Conservation (phyloP, 1,140 invertebrate genomes). For the Euglossa dilemma region DNA sequence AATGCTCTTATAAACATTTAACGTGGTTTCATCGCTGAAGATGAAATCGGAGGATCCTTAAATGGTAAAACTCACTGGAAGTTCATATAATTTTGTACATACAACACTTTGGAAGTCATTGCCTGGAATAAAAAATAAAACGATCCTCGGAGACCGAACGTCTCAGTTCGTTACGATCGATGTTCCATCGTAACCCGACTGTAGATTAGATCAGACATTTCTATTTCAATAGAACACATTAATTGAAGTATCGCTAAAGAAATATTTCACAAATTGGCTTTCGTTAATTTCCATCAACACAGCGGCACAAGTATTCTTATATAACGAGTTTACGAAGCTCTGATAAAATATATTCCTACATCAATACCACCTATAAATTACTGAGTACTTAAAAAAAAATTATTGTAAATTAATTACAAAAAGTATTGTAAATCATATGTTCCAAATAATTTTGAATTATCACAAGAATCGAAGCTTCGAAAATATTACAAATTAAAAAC, state of each 20-base stretch:
- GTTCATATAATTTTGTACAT: background rate
- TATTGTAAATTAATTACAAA: no score
- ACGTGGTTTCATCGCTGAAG: background rate
- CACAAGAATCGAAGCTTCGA: no score
- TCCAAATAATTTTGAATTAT: no score
- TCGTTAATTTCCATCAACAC: background rate
- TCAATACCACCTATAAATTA: no score
- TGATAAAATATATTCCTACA: no score
- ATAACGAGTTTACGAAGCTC: no score
- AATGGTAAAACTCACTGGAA: no score
- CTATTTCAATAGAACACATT: constrained; percentile 18
- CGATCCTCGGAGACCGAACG: background rate
- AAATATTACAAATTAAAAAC: no score
- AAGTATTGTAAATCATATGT: no score
- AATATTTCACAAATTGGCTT: background rate
- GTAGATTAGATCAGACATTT: background rate
- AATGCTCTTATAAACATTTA: background rate
- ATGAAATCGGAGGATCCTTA: background rate
- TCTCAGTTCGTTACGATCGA: background rate
- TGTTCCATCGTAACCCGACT: background rate
- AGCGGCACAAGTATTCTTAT: background rate
- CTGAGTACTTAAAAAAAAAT: no score
- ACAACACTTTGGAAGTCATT: constrained; percentile 11
- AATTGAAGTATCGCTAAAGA: constrained; percentile 3
- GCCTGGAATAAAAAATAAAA: background rate